These are phyloP conservation scores for Syngnathus acus DNA, from an alignment of 2,797 vertebrate genomes.

Conservation along the genomic window DNA sequence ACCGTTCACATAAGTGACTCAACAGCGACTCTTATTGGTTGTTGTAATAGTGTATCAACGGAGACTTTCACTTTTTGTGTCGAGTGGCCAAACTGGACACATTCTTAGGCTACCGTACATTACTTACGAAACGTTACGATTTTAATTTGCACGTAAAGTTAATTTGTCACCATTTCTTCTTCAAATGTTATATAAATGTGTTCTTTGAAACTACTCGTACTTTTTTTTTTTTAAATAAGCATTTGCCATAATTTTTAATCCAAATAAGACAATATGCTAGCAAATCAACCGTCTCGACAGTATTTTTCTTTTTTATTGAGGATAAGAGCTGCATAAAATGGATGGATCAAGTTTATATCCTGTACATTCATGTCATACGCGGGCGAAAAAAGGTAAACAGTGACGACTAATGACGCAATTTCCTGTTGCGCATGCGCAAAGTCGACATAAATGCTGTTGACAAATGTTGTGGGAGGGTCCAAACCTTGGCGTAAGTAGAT, in stretches of 20 bases:
- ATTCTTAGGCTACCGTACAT: background rate
- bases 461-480: constrained; percentile 57
- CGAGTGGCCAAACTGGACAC: background rate
- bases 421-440: constrained; percentile 44
- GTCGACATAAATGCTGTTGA: constrained; percentile 36
- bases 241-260: background rate
- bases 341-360: background rate
- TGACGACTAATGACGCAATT: background rate
- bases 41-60: background rate
- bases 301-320: background rate
- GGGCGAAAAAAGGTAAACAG: background rate
- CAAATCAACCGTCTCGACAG: background rate
- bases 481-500: constrained; percentile 54
- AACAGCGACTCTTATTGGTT: background rate
- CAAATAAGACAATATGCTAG: background rate
- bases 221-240: too few relatives aligned
- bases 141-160: too few relatives aligned
- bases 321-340: background rate
- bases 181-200: background rate
- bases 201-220: too few relatives aligned
- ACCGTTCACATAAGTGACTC: background rate
- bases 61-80: background rate
- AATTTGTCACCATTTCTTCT: background rate
- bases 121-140: background rate
- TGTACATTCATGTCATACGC: background rate